These are phyloP conservation scores for Bovichtus variegatus DNA, from an alignment of 2,797 vertebrate species.

Conservation along the genomic window DNA sequence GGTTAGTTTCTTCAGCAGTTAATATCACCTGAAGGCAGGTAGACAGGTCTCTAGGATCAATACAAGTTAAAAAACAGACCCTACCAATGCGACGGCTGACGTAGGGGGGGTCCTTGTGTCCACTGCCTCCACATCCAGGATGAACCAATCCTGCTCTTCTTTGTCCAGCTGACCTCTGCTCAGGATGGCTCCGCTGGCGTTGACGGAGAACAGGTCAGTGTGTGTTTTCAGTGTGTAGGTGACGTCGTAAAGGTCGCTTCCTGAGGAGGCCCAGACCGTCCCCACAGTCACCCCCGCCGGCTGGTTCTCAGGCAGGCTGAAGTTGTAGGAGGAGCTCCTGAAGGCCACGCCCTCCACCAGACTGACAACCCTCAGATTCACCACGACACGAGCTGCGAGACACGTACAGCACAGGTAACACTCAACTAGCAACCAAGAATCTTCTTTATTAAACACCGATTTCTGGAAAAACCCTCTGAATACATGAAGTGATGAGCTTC, in stretches of 20 bases:
- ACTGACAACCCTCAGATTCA: slow-evolving; percentile 71
- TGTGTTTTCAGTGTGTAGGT: slow-evolving; percentile 78
- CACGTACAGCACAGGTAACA: neutral
- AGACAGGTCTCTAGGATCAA: neutral
- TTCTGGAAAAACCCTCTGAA: no score
- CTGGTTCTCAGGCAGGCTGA: slow-evolving; percentile 78
- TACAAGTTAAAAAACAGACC: neutral
- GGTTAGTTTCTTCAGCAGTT: neutral
- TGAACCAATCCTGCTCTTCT: slow-evolving; percentile 81
- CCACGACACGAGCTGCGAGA: slow-evolving; percentile 71
- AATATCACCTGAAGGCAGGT: neutral
- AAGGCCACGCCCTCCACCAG: slow-evolving; percentile 76
- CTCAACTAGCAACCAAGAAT: no score
- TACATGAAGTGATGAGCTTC: no score
- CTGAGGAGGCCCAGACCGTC: slow-evolving; percentile 70
- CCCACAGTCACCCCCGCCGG: slow-evolving; percentile 69
- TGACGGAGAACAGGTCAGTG: slow-evolving; percentile 77
- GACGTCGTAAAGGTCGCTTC: slow-evolving; percentile 63
- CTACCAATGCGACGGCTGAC: slow-evolving; percentile 81
- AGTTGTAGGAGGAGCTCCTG: slow-evolving; percentile 79
- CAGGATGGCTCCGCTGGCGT: slow-evolving; percentile 70
- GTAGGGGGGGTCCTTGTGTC: slow-evolving; percentile 81
- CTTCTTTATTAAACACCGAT: no score
- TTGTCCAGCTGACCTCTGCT: slow-evolving; percentile 72
- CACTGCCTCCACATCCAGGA: slow-evolving; percentile 81